Conservation (phyloP, 2,113 vertebrate genomes). For the Passer montanus region DNA sequence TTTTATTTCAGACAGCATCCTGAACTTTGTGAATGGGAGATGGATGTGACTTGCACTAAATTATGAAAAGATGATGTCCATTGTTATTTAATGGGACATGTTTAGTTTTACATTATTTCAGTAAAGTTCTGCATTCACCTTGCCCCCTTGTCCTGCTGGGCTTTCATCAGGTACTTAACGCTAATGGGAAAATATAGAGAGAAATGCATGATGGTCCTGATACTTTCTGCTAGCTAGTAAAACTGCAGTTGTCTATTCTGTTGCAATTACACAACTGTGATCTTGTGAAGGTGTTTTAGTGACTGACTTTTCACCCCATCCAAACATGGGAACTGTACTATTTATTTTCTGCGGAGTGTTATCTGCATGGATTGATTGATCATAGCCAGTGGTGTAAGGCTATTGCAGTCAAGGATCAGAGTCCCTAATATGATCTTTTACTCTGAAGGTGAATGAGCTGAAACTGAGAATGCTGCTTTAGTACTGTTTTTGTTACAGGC, state of each 20-base stretch:
- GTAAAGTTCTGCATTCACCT: neutral
- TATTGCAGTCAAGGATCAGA: neutral
- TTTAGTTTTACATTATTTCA: neutral
- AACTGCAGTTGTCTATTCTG: neutral
- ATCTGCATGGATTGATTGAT: neutral
- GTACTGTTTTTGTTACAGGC: neutral
- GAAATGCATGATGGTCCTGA: neutral
- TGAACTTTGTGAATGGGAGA: neutral
- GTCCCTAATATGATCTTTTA: neutral
- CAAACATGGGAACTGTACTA: neutral
- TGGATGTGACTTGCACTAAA: neutral
- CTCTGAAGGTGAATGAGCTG: neutral
- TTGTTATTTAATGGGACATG: neutral
- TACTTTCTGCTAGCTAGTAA: neutral
- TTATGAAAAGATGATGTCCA: neutral
- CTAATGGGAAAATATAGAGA: neutral
- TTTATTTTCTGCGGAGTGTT: neutral
- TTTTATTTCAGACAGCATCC: neutral
- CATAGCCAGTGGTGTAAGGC: neutral
- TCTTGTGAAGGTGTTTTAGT: neutral
- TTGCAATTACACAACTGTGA: neutral
- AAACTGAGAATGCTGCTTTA: neutral
- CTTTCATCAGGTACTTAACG: neutral
- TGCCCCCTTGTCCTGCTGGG: fast-evolving
- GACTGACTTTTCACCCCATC: neutral